A percentile compares a stretch with the other conserved stretches of the same genome.
phyloP scores from a whole-genome alignment of 2,888 invertebrate species.

The Platycheirus rosarum region DNA sequence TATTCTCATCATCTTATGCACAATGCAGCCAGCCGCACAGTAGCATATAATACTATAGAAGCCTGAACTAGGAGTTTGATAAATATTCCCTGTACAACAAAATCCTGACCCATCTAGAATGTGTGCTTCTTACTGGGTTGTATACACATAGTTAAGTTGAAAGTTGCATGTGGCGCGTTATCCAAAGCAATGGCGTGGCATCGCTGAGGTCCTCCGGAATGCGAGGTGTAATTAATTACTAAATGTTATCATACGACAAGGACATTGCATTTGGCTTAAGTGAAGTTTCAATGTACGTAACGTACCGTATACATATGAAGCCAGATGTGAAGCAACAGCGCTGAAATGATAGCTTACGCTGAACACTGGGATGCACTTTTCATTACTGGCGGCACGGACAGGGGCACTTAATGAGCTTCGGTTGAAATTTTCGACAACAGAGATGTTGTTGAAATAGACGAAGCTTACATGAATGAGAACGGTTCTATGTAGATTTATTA shows the following conservation, averaged over 20 bases:
- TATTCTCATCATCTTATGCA: constrained; percentile 42
- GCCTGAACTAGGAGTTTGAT: constrained; percentile 54
- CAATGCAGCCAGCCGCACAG: neutral
- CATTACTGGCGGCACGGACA: constrained; percentile 22
- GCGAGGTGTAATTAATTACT: constrained; percentile 70
- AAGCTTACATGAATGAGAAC: constrained; percentile 65
- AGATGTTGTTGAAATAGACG: constrained; percentile 67
- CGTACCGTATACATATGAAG: neutral
- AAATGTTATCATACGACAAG: constrained; percentile 71
- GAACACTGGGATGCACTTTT: neutral
- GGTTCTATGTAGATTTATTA: constrained; percentile 64
- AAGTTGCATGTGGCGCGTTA: constrained; percentile 26
- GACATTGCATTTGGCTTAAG: constrained; percentile 65
- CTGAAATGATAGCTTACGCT: neutral
- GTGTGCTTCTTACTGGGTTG: neutral
- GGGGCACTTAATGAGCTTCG: constrained; percentile 67
- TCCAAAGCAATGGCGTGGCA: neutral
- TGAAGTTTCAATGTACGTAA: constrained; percentile 47
- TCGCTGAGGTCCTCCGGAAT: constrained; percentile 22
- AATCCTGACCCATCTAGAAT: constrained; percentile 40
- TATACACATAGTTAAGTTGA: neutral
- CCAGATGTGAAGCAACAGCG: constrained; percentile 36
- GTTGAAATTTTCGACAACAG: constrained; percentile 65
- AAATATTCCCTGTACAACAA: constrained; percentile 59
- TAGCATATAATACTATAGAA: neutral